A percentile compares a stretch with the other conserved stretches of the same genome.
Conservation (phyloP, 2,113 vertebrate species). For the Garra rufa region DNA sequence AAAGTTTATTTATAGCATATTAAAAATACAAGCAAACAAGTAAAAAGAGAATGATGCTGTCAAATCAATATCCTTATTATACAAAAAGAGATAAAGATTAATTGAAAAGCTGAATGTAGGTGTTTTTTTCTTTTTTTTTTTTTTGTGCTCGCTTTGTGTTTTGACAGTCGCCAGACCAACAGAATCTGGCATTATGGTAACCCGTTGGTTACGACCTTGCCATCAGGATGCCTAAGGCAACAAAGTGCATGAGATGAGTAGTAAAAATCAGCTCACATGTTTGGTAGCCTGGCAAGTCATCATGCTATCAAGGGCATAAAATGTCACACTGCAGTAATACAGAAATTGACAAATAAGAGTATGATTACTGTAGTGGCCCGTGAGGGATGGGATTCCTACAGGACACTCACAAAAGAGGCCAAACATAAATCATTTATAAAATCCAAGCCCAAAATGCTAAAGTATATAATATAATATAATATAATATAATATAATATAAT, state of each 20-base stretch:
- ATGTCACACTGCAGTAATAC: background rate
- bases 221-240: conserved; percentile 19
- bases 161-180: conserved; percentile 7
- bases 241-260: background rate
- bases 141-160: background rate
- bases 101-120: background rate
- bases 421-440: background rate
- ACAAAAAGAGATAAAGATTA: background rate
- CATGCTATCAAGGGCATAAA: background rate
- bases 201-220: conserved; percentile 32
- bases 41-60: conserved; percentile 15
- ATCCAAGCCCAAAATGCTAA: background rate
- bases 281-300: conserved; percentile 16
- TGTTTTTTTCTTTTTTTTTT: too few relatives aligned
- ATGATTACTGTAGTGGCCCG: background rate
- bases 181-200: background rate
- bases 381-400: background rate
- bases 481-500: too few relatives aligned
- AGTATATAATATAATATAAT: background rate
- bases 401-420: background rate
- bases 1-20: conserved; percentile 26
- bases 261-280: background rate
- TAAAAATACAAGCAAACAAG: conserved; percentile 20
- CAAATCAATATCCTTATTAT: background rate
- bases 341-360: background rate